Conservation (phyloP, 1,140 invertebrate species). For the Drosophila oshimai region DNA sequence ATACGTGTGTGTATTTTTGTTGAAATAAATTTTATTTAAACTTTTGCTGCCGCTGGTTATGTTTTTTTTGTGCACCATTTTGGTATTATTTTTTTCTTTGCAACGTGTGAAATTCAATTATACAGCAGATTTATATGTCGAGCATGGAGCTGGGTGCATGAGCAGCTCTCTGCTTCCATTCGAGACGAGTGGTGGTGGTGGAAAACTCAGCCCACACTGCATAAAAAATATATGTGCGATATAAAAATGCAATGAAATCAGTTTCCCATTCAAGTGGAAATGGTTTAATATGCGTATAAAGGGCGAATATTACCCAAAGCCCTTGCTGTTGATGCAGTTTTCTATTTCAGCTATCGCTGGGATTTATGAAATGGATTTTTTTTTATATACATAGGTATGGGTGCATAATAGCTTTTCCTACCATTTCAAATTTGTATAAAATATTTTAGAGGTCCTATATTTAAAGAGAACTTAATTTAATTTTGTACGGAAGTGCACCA, state of each 20-base stretch:
- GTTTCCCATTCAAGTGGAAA: conserved; percentile 74
- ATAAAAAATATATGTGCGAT: conserved; percentile 1
- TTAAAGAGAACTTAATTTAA: too few relatives aligned
- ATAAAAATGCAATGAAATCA: conserved; percentile 70
- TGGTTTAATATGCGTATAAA: conserved; percentile 77
- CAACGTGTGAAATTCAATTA: conserved; percentile 81
- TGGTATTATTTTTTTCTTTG: conserved; percentile 33
- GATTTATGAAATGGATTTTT: not conserved
- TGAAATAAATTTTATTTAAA: conserved; percentile 81
- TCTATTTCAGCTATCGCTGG: not conserved
- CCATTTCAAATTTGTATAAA: too few relatives aligned
- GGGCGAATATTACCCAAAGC: conserved; percentile 56
- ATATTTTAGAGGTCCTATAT: too few relatives aligned
- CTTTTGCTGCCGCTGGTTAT: conserved; percentile 55
- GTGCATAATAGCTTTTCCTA: too few relatives aligned
- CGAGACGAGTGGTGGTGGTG: too few relatives aligned
- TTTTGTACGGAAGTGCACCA: too few relatives aligned
- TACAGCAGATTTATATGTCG: conserved; percentile 76
- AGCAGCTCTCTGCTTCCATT: conserved; percentile 44
- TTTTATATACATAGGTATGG: too few relatives aligned
- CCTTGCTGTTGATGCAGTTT: conserved; percentile 12
- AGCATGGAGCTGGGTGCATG: conserved; percentile 42
- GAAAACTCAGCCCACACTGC: conserved; percentile 1
- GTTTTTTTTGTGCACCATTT: conserved; percentile 40
- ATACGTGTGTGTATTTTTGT: conserved; percentile 63